A percentile compares a stretch with the other conserved stretches of the same genome.
Conservation (phyloP, 2,797 vertebrate species). For the Leontocebus nigricollis region DNA sequence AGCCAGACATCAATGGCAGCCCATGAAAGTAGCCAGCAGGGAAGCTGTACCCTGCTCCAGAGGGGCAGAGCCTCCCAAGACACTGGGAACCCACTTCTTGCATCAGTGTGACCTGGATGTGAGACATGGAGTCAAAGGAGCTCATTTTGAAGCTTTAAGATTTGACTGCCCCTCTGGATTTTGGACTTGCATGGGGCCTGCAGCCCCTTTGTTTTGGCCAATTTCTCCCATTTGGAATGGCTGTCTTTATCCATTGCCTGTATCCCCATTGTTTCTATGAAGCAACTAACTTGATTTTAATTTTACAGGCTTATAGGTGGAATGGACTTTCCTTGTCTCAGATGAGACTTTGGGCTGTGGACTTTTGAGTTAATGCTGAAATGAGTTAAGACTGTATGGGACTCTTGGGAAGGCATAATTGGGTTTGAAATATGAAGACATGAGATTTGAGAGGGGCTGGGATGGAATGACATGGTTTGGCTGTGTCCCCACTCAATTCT, state of each 20-base stretch:
- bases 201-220: not conserved
- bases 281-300: no score
- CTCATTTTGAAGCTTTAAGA: not conserved
- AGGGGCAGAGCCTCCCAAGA: not conserved
- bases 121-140: not conserved
- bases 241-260: no score
- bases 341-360: not conserved
- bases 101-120: not conserved
- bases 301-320: not conserved
- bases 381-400: not conserved
- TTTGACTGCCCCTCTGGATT: not conserved
- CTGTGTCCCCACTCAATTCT: not conserved
- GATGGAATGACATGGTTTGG: not conserved
- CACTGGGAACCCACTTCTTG: not conserved
- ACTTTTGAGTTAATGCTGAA: not conserved
- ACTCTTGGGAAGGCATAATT: not conserved
- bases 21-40: not conserved
- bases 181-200: not conserved
- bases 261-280: no score
- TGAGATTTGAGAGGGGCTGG: not conserved
- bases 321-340: not conserved
- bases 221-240: no score
- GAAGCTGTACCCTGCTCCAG: not conserved
- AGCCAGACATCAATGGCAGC: not conserved
- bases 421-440: not conserved